Evolutionary conservation across 2,797 vertebrate species (phyloP).

Genomic region (Onychomys torridus): DNA sequence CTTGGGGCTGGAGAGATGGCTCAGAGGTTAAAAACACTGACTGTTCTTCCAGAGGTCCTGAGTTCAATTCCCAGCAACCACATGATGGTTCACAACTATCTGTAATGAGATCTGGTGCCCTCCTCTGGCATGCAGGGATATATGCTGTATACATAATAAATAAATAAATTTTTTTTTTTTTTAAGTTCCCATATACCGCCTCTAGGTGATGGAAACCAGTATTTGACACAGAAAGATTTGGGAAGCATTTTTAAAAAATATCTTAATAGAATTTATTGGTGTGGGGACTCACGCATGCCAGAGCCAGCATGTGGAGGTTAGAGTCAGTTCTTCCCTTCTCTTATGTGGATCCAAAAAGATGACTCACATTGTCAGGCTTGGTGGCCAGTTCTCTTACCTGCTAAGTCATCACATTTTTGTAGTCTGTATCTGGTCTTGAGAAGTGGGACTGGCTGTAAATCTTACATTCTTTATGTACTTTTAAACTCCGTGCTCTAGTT

Average conservation of each 20-base stretch:
- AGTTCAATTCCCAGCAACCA: too few species aligned
- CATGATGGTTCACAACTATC: too few species aligned
- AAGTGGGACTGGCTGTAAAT: background rate
- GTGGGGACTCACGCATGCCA: background rate
- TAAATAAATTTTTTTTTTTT: too few species aligned
- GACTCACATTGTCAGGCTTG: background rate
- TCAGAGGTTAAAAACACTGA: too few species aligned
- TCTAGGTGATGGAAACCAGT: background rate
- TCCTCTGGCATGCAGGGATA: too few species aligned
- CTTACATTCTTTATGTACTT: background rate
- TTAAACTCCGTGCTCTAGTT: background rate
- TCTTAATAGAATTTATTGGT: background rate
- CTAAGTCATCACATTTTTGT: background rate
- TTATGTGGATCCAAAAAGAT: background rate
- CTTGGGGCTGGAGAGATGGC: too few species aligned
- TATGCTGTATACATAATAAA: too few species aligned
- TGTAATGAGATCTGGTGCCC: too few species aligned
- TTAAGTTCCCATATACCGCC: background rate
- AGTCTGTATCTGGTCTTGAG: slow-evolving; percentile 9
- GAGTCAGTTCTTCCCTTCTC: background rate
- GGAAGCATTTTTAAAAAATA: too few species aligned
- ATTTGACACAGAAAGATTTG: background rate
- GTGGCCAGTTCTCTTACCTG: background rate
- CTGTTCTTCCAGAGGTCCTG: too few species aligned
- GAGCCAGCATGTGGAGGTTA: background rate